Percentiles rank a stretch among this genome's conserved stretches.
phyloP scores from a whole-genome alignment of 2,797 vertebrate genomes.

The Urocyon cinereoargenteus region DNA sequence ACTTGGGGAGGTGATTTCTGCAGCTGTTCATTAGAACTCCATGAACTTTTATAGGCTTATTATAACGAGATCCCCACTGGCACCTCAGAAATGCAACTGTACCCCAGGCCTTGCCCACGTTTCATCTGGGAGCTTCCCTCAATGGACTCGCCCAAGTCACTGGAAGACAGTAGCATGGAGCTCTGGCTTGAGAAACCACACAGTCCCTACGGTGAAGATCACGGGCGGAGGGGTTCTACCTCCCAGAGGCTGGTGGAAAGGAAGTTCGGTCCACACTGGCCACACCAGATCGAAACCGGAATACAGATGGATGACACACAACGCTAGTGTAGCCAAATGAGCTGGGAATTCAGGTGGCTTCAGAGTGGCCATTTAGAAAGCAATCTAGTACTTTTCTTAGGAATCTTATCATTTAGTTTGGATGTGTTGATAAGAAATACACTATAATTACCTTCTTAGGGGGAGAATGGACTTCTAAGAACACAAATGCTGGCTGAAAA shows the following conservation, averaged over 20 bases:
- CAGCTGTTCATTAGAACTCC: neutral
- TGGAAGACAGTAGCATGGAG: neutral
- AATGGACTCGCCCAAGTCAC: neutral
- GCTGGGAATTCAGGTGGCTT: neutral
- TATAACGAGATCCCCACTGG: neutral
- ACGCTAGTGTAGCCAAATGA: neutral
- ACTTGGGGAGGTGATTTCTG: constrained; percentile 2
- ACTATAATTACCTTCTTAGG: neutral
- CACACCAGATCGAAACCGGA: neutral
- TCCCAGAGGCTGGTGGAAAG: neutral
- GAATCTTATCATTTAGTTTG: neutral
- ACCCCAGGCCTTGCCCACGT: neutral
- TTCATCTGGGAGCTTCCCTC: neutral
- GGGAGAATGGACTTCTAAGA: neutral
- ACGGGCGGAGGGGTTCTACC: no score
- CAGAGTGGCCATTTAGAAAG: neutral
- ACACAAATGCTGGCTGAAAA: neutral
- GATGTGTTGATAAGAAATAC: neutral
- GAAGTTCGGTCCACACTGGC: neutral
- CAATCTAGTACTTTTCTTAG: neutral
- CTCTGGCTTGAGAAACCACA: neutral
- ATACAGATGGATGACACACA: neutral
- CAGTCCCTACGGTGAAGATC: neutral
- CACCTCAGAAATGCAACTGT: neutral
- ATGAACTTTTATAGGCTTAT: neutral